Evolutionary conservation across 2,888 invertebrate species (phyloP).

Genomic region (Strigamia maritima): DNA sequence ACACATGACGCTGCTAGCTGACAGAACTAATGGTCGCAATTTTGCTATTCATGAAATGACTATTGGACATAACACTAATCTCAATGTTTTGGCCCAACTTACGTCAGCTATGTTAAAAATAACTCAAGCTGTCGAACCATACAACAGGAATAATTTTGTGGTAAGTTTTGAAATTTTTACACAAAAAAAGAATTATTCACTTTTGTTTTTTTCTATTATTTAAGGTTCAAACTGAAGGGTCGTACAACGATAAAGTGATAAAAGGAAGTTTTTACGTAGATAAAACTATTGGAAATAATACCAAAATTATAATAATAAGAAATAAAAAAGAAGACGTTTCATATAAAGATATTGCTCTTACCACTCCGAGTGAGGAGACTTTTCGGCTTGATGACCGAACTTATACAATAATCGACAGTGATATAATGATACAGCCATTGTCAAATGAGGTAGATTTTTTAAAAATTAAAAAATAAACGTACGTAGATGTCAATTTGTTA

Average conservation of each 20-base stretch:
- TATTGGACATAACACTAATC: neutral
- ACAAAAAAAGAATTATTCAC: neutral
- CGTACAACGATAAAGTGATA: conserved; percentile 17
- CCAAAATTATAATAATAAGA: conserved; percentile 33
- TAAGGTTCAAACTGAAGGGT: neutral
- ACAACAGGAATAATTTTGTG: neutral
- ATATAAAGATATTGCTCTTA: neutral
- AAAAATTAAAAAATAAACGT: neutral
- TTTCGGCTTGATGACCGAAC: neutral
- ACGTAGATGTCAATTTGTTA: neutral
- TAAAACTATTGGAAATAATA: conserved; percentile 52
- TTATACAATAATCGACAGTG: neutral
- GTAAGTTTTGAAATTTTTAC: neutral
- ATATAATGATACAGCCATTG: neutral
- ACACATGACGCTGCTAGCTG: conserved; percentile 9
- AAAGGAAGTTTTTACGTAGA: conserved; percentile 59
- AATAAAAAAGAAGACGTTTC: neutral
- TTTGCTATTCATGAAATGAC: conserved; percentile 28
- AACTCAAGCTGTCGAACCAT: neutral
- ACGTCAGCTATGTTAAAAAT: neutral
- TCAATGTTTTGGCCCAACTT: conserved; percentile 31
- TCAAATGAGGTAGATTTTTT: neutral
- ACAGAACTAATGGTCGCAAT: conserved; percentile 37
- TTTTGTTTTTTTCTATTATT: neutral
- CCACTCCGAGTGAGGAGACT: neutral